phyloP scores from a whole-genome alignment of 2,113 vertebrate species.

The Oreochromis niloticus region DNA sequence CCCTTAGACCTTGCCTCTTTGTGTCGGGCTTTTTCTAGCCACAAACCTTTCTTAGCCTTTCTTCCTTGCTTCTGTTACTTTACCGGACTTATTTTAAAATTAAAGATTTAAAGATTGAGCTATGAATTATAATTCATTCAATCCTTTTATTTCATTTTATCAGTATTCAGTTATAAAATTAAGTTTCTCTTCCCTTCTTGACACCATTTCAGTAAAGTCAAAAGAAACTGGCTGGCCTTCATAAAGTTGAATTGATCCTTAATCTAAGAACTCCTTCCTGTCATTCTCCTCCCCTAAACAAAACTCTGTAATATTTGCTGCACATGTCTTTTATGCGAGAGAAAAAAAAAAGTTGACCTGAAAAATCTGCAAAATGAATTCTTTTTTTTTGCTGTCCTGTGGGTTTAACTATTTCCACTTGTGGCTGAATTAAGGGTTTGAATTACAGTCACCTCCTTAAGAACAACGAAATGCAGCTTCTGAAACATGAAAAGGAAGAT shows the following conservation, averaged over 20 bases:
- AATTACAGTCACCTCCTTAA: not conserved
- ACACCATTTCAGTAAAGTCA: not conserved
- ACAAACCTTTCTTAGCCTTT: not conserved
- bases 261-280: not conserved
- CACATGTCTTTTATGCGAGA: not conserved
- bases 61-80: not conserved
- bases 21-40: not conserved
- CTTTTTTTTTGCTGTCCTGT: not conserved
- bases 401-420: not conserved
- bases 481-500: not conserved
- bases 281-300: not conserved
- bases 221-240: not conserved
- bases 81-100: not conserved
- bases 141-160: not conserved
- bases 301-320: not conserved
- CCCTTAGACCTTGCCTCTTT: not conserved
- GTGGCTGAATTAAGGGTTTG: not conserved
- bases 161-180: not conserved
- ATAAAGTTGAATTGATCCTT: not conserved
- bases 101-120: not conserved
- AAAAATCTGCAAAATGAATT: not conserved
- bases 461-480: not conserved
- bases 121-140: not conserved
- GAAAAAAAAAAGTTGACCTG: not conserved
- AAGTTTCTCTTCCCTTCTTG: not conserved